A percentile compares a stretch with the other conserved stretches of the same genome.
phyloP scores from a whole-genome alignment of 2,113 vertebrate species.

The Otus sunia region DNA sequence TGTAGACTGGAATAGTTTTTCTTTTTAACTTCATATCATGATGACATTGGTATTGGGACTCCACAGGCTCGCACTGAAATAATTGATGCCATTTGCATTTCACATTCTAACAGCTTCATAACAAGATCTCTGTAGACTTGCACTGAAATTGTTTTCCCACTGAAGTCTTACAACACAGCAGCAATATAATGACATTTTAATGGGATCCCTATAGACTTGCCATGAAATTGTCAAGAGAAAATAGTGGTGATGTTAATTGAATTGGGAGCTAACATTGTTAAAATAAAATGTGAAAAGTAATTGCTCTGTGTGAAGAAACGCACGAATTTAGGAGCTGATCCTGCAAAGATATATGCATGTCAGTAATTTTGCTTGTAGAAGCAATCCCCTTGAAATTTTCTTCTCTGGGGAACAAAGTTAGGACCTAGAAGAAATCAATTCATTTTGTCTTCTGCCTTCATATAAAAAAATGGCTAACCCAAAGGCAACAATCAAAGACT shows the following conservation, averaged over 20 bases:
- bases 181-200: constrained; percentile 68
- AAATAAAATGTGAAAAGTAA: constrained; percentile 48
- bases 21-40: constrained; percentile 40
- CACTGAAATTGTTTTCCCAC: constrained; percentile 60
- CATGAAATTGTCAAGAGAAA: constrained; percentile 67
- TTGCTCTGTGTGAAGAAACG: not conserved
- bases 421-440: not conserved
- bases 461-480: not conserved
- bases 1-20: not conserved
- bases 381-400: not conserved
- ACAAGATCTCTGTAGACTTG: constrained; percentile 62
- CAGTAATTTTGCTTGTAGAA: not conserved
- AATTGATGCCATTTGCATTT: constrained; percentile 64
- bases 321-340: not conserved
- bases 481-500: not conserved
- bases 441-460: not conserved
- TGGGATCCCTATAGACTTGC: constrained; percentile 61
- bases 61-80: constrained; percentile 35
- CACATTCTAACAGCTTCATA: constrained; percentile 57
- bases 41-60: constrained; percentile 17
- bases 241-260: constrained; percentile 54
- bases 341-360: not conserved
- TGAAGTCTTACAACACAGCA: constrained; percentile 48
- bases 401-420: not conserved
- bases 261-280: constrained; percentile 45